A percentile compares a stretch with the other conserved stretches of the same genome.
These are phyloP conservation scores for Caenorhabditis afra DNA, from an alignment of 2,888 invertebrate genomes.

Conservation along the genomic window DNA sequence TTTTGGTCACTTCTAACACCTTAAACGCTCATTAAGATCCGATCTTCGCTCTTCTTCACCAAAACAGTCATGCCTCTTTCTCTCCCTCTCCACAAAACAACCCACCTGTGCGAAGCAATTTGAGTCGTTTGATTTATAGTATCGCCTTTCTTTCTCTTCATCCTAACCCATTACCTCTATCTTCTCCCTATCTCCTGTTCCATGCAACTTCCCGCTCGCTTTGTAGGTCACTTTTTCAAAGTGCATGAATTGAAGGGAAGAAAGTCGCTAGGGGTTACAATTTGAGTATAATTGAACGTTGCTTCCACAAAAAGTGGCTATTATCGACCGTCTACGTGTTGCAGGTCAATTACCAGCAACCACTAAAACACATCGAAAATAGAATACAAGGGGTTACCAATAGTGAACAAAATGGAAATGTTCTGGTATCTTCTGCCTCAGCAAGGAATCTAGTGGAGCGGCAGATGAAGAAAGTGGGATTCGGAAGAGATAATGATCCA, in stretches of 20 bases:
- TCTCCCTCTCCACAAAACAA: not conserved
- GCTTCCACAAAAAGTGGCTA: too few species aligned
- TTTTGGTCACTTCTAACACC: constrained; percentile 1
- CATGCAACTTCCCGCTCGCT: constrained; percentile 3
- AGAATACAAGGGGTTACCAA: not conserved
- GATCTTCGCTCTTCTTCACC: constrained; percentile 8
- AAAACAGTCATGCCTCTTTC: not conserved
- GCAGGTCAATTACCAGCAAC: constrained; percentile 40
- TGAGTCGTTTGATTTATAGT: constrained; percentile 37
- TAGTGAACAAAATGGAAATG: not conserved
- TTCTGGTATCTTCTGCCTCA: constrained; percentile 2
- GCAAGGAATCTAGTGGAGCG: constrained; percentile 48
- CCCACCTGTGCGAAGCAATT: constrained; percentile 25
- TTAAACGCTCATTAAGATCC: constrained; percentile 17
- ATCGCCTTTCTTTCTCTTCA: not conserved
- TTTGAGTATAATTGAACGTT: constrained; percentile 32
- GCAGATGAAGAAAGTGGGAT: constrained; percentile 56
- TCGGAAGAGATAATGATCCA: constrained; percentile 35
- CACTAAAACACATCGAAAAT: constrained; percentile 16
- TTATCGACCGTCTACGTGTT: not conserved
- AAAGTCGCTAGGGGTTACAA: constrained; percentile 17
- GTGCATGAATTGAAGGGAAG: not conserved
- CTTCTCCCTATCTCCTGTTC: not conserved
- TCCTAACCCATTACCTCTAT: not conserved
- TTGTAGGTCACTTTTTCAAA: constrained; percentile 32